Conservation (phyloP, 2,888 invertebrate genomes). For the Pherbina coryleti region DNA sequence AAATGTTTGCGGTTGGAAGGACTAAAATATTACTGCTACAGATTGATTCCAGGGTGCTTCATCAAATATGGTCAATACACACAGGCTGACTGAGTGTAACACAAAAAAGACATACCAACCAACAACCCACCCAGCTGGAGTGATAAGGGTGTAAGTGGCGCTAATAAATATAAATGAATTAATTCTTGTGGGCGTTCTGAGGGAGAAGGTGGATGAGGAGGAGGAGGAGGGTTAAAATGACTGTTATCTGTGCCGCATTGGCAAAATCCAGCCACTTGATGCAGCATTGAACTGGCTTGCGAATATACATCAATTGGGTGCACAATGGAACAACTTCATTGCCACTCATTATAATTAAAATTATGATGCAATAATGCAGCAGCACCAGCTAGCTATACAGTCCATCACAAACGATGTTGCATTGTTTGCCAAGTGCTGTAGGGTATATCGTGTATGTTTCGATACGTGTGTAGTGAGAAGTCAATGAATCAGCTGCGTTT, state of each 20-base stretch:
- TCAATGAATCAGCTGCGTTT: slow-evolving; percentile 20
- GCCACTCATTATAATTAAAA: slow-evolving; percentile 64
- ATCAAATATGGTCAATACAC: slow-evolving; percentile 35
- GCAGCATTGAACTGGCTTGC: slow-evolving; percentile 56
- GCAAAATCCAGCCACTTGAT: neutral
- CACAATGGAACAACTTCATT: slow-evolving; percentile 53
- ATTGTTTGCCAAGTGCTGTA: neutral
- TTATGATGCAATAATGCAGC: slow-evolving; percentile 52
- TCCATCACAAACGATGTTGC: neutral
- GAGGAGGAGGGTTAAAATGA: neutral
- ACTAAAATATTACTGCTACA: slow-evolving; percentile 42
- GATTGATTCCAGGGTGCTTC: slow-evolving; percentile 38
- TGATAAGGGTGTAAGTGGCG: neutral
- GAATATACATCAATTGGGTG: slow-evolving; percentile 41
- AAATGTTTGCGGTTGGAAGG: slow-evolving; percentile 33
- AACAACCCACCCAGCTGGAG: neutral
- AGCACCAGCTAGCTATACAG: neutral
- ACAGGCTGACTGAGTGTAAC: neutral
- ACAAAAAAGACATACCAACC: neutral
- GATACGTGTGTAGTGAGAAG: neutral
- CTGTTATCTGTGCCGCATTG: neutral
- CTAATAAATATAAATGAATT: slow-evolving; percentile 33
- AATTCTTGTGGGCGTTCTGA: slow-evolving; percentile 13
- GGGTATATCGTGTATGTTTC: neutral
- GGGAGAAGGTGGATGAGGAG: neutral